These are phyloP conservation scores for Coelopa frigida DNA, from an alignment of 1,140 invertebrate genomes.

Conservation along the genomic window DNA sequence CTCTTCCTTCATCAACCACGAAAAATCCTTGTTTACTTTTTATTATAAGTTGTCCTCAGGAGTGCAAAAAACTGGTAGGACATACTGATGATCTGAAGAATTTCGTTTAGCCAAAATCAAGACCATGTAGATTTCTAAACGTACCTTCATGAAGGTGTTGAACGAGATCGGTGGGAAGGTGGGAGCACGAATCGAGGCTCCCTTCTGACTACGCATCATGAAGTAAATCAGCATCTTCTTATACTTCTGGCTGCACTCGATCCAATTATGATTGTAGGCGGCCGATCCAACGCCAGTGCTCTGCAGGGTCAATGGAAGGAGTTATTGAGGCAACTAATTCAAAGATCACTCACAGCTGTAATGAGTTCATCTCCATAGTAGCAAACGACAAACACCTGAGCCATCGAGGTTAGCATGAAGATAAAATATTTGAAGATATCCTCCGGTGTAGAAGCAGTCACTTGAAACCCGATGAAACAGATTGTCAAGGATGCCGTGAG, in stretches of 20 bases:
- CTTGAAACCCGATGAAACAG: slow-evolving; percentile 39
- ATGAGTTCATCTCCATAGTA: slow-evolving; percentile 34
- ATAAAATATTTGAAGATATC: slow-evolving; percentile 37
- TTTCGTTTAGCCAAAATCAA: too few relatives aligned
- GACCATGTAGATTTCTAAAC: background rate
- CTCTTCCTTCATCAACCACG: too few relatives aligned
- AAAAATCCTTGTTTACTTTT: too few relatives aligned
- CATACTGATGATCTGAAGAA: slow-evolving; percentile 12
- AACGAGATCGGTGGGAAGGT: slow-evolving; percentile 38
- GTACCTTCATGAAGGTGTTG: slow-evolving; percentile 36
- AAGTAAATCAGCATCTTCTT: slow-evolving; percentile 26
- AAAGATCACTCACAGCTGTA: slow-evolving; percentile 22
- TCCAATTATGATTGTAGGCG: slow-evolving; percentile 38
- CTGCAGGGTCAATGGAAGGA: slow-evolving; percentile 12
- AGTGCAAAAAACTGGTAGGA: slow-evolving; percentile 15
- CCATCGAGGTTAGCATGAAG: slow-evolving; percentile 35
- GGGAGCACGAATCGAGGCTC: slow-evolving; percentile 29
- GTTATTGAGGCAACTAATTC: too few relatives aligned
- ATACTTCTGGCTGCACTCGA: slow-evolving; percentile 28
- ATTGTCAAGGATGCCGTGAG: slow-evolving; percentile 36
- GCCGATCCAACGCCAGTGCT: slow-evolving; percentile 32
- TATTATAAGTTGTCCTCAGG: slow-evolving; percentile 14
- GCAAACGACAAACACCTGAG: slow-evolving; percentile 36
- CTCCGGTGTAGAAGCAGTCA: slow-evolving; percentile 32
- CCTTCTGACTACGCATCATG: slow-evolving; percentile 33